These are phyloP conservation scores for Pterois miles DNA, from an alignment of 2,797 vertebrate genomes.

Conservation along the genomic window DNA sequence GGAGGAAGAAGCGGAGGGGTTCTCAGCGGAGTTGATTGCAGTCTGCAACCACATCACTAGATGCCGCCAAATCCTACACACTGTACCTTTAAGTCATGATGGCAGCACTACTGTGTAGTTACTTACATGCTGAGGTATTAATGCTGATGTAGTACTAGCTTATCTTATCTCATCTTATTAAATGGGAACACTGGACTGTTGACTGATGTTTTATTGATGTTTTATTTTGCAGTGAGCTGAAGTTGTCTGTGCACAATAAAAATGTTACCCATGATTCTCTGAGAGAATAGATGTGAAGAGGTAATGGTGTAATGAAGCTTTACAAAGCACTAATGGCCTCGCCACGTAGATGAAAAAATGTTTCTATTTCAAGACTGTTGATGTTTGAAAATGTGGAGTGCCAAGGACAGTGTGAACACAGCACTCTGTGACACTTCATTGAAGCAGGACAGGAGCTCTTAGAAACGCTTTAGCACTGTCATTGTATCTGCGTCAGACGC, in stretches of 20 bases:
- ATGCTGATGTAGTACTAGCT: too few relatives aligned
- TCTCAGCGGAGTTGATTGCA: too few relatives aligned
- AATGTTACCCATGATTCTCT: constrained; percentile 32
- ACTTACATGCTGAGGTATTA: neutral
- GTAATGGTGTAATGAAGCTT: constrained; percentile 57
- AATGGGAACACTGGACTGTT: constrained; percentile 7
- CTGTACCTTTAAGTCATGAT: neutral
- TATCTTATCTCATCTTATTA: too few relatives aligned
- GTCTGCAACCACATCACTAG: too few relatives aligned
- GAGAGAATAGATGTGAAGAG: constrained; percentile 18
- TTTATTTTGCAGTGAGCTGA: constrained; percentile 22
- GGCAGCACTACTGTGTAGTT: neutral
- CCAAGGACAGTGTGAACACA: constrained; percentile 46
- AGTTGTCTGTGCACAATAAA: constrained; percentile 21
- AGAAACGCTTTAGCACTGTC: neutral
- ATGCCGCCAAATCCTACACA: too few relatives aligned
- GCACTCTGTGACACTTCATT: constrained; percentile 34
- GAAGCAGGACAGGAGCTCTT: constrained; percentile 16
- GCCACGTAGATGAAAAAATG: constrained; percentile 41
- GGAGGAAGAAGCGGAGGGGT: too few relatives aligned
- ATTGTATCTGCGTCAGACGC: neutral
- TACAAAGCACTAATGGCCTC: constrained; percentile 36
- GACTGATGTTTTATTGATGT: constrained; percentile 23
- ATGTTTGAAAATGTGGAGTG: constrained; percentile 45
- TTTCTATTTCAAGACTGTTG: constrained; percentile 55